phyloP scores from a whole-genome alignment of 2,113 vertebrate species.

The Cettia cetti region DNA sequence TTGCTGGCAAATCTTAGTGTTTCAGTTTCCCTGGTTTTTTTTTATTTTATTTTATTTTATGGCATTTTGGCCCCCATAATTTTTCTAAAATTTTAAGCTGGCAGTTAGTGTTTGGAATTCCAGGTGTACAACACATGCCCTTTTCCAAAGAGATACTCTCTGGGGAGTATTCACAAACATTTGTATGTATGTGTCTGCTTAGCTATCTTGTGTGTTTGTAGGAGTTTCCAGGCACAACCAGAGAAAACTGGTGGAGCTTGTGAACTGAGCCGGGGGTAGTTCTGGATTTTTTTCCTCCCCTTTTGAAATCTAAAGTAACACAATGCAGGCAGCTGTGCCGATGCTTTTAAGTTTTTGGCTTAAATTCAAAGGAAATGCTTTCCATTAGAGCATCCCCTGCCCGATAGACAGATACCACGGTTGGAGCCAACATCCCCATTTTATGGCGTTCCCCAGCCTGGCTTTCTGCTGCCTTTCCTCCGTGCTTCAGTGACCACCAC shows the following conservation, averaged over 20 bases:
- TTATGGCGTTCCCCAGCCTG: neutral
- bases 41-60: neutral
- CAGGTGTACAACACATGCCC: neutral
- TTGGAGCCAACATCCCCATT: conserved; percentile 23
- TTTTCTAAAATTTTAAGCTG: neutral
- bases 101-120: neutral
- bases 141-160: neutral
- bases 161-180: neutral
- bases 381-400: neutral
- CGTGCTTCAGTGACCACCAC: neutral
- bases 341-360: conserved; percentile 42
- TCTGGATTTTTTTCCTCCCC: neutral
- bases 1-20: neutral
- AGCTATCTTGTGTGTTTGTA: neutral
- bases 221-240: neutral
- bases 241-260: neutral
- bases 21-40: neutral
- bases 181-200: neutral
- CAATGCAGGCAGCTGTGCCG: neutral
- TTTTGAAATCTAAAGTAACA: neutral
- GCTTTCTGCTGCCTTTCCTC: neutral
- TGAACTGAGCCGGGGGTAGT: neutral
- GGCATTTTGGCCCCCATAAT: neutral
- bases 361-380: neutral
- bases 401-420: neutral